Percentiles rank a stretch among this genome's conserved stretches.
Conservation (phyloP, 2,113 vertebrate genomes). For the Dipodomys merriami region DNA sequence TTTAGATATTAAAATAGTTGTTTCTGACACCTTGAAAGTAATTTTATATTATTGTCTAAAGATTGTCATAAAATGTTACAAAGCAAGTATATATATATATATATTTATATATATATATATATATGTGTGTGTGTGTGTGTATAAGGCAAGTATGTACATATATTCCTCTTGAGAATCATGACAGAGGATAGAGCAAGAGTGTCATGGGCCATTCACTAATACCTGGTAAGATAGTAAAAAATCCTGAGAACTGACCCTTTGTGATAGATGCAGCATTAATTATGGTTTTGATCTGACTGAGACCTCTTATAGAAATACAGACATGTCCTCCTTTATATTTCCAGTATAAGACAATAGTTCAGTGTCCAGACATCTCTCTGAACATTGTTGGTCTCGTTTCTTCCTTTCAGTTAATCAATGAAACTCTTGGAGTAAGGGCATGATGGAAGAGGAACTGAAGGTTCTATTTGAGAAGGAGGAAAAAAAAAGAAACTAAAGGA, state of each 20-base stretch:
- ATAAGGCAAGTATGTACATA: not conserved
- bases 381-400: not conserved
- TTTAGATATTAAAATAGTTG: not conserved
- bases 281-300: not conserved
- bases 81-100: too few species aligned
- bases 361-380: not conserved
- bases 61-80: not conserved
- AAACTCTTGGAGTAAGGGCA: not conserved
- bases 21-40: not conserved
- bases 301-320: not conserved
- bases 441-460: not conserved
- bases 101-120: not conserved
- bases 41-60: slow-evolving; percentile 47
- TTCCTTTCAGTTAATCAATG: not conserved
- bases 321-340: not conserved
- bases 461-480: not conserved
- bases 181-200: not conserved
- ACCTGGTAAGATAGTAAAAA: not conserved
- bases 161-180: not conserved
- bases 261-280: not conserved
- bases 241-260: not conserved
- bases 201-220: not conserved
- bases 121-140: too few species aligned
- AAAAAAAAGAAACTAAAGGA: not conserved
- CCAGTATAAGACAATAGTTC: not conserved